Evolutionary conservation across 2,113 vertebrate genomes (phyloP), one percentile per base, ranked within the genome.

Genomic region (Corydoras maculifer): DNA sequence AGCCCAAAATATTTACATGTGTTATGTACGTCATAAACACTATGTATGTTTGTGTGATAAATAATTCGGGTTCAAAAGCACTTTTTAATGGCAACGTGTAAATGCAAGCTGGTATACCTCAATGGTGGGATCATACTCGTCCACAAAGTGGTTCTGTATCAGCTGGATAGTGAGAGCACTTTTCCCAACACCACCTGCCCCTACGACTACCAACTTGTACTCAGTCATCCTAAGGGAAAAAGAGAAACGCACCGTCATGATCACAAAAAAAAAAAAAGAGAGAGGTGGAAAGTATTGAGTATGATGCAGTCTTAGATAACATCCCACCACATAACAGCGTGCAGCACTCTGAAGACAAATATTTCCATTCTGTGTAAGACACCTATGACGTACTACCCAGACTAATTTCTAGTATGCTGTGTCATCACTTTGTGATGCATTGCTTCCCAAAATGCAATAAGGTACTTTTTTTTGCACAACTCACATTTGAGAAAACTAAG

Each of bases 161-260:
- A 93, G 88, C 77, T 93, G 91, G 73, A 93, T 93, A 72, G 91
- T 93, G 35, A 93, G 85, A 0, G 91, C 91, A 53, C 91, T 93
- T 85, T 93, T 93, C n/a, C 91, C 91, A 68, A 93, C 91, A 10
- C 91, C 91, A 79, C 91, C 91, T 65, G 90, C 91, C 5, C 91
- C 91, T 25, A 92, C 91, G 74, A 92, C 91, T 72, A 93, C 91
- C 18, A 93, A 88, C 65, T 93, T 93, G 79, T 93, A 93, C 81
- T 93, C 91, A 1, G 91, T 93, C 91, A 93, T 93, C 80, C 87
- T 89, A 79, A 15, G 3, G 10, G 73, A 48, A 32, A 25, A 68
- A 30, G 29, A 2, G 3, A 13, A 2, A 11, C 2, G 7, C 29
- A 35, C 3, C 5, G 35, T 58, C 8, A 62, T 2, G 10, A 8